Evolutionary conservation across 2,113 vertebrate genomes (phyloP).

Genomic region (Perca schrenkii): DNA sequence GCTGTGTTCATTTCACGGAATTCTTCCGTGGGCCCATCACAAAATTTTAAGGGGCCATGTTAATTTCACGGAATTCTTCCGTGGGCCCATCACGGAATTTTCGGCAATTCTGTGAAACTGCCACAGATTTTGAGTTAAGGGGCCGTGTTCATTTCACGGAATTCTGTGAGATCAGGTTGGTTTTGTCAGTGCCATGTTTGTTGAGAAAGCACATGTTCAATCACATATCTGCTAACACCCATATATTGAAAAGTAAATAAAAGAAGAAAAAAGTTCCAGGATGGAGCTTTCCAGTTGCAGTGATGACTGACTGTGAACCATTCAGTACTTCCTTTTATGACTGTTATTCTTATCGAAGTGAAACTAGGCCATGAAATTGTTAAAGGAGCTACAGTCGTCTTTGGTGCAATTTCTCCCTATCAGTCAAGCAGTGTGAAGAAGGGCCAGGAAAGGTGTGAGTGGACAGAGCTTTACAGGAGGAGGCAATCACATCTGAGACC

Average conservation of each 20-base stretch:
- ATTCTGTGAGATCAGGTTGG: no score
- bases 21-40: no score
- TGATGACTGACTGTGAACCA: constrained; percentile 23
- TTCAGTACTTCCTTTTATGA: constrained; percentile 21
- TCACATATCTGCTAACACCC: neutral
- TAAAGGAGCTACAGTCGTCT: constrained; percentile 43
- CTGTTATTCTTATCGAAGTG: constrained; percentile 36
- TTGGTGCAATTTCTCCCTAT: constrained; percentile 59
- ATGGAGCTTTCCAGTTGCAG: neutral
- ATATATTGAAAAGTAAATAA: constrained; percentile 9
- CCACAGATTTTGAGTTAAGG: no score
- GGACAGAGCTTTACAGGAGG: constrained; percentile 50
- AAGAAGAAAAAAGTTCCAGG: neutral
- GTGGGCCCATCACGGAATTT: no score
- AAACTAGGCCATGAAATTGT: constrained; percentile 67
- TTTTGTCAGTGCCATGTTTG: neutral
- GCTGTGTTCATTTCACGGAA: no score
- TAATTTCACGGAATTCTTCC: no score
- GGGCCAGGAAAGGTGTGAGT: constrained; percentile 56
- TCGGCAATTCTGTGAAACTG: no score
- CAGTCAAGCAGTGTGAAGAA: constrained; percentile 58
- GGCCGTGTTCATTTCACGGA: no score
- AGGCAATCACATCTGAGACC: constrained; percentile 60
- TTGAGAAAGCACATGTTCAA: neutral
- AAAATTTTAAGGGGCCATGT: no score